These are phyloP conservation scores for Buphagus erythrorhynchus DNA, from an alignment of 2,797 vertebrate genomes.

Conservation along the genomic window DNA sequence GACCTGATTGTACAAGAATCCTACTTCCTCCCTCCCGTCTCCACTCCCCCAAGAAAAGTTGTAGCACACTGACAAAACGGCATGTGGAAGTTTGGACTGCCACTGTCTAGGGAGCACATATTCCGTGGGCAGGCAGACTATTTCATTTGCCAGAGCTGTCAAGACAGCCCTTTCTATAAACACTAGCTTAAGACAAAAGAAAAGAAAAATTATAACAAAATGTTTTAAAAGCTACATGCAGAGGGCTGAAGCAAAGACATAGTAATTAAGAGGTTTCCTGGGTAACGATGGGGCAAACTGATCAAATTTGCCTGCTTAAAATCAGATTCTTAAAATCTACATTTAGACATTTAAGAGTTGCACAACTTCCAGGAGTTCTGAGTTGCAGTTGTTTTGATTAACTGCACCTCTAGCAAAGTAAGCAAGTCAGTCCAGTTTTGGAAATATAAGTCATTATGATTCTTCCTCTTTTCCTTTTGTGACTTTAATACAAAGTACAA, in stretches of 20 bases:
- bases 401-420: not conserved
- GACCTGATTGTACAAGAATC: not conserved
- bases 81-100: constrained; percentile 60
- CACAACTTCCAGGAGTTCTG: not conserved
- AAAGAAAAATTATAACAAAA: constrained; percentile 59
- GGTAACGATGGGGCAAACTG: constrained; percentile 42
- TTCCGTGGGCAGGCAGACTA: constrained; percentile 66
- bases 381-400: not conserved
- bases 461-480: not conserved
- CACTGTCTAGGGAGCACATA: constrained; percentile 43
- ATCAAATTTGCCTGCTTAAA: constrained; percentile 41
- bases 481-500: not conserved
- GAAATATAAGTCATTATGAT: not conserved
- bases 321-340: constrained; percentile 22
- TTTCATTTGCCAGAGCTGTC: constrained; percentile 59
- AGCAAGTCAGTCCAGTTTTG: not conserved
- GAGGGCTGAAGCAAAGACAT: constrained; percentile 39
- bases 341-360: not conserved
- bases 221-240: constrained; percentile 38
- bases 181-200: constrained; percentile 53
- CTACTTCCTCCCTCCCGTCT: not conserved
- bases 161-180: constrained; percentile 52
- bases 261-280: constrained; percentile 62
- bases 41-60: not conserved
- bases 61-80: constrained; percentile 7